Conservation (phyloP, 30 jellyfish, hydroid and myxozoan genomes). For the Mastigias papua region DNA sequence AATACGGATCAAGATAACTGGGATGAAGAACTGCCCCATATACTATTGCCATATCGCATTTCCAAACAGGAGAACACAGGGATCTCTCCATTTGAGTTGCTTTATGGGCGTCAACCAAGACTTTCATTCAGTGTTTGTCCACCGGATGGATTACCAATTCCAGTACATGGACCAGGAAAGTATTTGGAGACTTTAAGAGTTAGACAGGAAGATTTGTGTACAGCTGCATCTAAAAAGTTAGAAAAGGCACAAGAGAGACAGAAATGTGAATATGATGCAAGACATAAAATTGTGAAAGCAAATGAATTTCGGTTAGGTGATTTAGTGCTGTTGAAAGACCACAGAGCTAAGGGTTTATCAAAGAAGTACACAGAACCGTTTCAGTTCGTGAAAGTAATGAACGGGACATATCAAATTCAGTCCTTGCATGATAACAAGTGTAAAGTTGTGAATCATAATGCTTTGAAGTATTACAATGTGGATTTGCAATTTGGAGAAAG, state of each 20-base stretch:
- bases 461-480: slow-evolving; percentile 29
- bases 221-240: background rate
- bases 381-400: slow-evolving; percentile 13
- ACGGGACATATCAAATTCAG: slow-evolving; percentile 16
- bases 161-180: no score
- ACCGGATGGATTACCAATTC: background rate
- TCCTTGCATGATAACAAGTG: slow-evolving; percentile 21
- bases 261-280: background rate
- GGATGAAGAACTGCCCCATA: no score
- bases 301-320: slow-evolving; percentile 11
- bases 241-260: slow-evolving; percentile 22
- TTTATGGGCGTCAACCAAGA: background rate
- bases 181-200: background rate
- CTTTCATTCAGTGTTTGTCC: background rate
- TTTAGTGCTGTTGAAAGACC: background rate
- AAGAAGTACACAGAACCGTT: slow-evolving; percentile 15
- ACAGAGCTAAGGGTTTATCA: slow-evolving; percentile 9
- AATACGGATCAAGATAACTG: no score
- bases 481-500: slow-evolving; percentile 1
- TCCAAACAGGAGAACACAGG: no score
- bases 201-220: background rate
- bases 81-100: background rate
- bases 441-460: slow-evolving; percentile 40
- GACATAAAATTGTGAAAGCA: background rate
- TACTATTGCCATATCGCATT: no score